Base-by-base conservation (phyloP, 2,888 invertebrate species). In the Aproaerema taeniolella region DNA sequence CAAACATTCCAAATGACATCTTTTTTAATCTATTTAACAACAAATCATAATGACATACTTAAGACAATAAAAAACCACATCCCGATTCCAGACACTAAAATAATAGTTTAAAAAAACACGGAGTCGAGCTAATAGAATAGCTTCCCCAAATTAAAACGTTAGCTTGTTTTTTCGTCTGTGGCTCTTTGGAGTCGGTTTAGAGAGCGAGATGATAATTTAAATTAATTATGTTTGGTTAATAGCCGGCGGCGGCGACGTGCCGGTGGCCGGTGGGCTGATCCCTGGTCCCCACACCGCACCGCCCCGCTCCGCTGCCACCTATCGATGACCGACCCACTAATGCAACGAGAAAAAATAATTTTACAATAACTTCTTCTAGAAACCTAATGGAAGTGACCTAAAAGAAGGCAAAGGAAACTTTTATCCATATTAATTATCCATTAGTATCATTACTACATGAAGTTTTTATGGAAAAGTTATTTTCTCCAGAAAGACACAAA, bases 221-320 rank as follows among this genome's bases (percentile, higher is more conserved):
- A 82, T 81, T 80, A 80, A 82, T 79, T 79, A 73, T 74, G 73
- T 79, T 78, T 73, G 66, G 68, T 72, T 79, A 79, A 78, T 77
- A 70, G 71, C 47, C 55, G 56, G 43, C 38, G 39, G 24, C 36
- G 41, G 37, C 39, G 39, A 29, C 38, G 45, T 30, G 29, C 29
- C 15, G 29, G n/a, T n/a, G n/a, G n/a, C n/a, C n/a, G n/a, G n/a
- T n/a, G n/a, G n/a, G n/a, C n/a, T n/a, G n/a, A n/a, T n/a, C n/a
- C n/a, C n/a, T n/a, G n/a, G n/a, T n/a, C n/a, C n/a, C n/a, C n/a
- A n/a, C n/a, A n/a, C n/a, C n/a, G n/a, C n/a, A n/a, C n/a, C n/a
- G n/a, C n/a, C n/a, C n/a, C n/a, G n/a, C n/a, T n/a, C n/a, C n/a
- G n/a, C n/a, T n/a, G n/a, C n/a, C n/a, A n/a, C n/a, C n/a, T n/a